phyloP scores from a whole-genome alignment of 2,797 vertebrate genomes.

The Falco concolor region DNA sequence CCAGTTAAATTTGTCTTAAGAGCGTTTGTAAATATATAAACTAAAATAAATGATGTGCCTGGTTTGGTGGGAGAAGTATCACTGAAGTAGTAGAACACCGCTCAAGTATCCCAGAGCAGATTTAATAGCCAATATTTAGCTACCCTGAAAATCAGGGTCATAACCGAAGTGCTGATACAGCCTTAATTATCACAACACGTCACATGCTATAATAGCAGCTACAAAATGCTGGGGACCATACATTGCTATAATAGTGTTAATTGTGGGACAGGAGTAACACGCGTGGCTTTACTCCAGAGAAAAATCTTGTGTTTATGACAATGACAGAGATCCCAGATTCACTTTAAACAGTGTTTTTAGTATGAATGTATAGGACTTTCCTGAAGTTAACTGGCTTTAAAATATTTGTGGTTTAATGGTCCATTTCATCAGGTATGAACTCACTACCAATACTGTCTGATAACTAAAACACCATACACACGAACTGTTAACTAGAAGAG shows the following conservation, averaged over 20 bases:
- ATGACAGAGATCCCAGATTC: not conserved
- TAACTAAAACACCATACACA: constrained; percentile 10
- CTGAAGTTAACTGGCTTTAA: constrained; percentile 57
- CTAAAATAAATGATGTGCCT: constrained; percentile 38
- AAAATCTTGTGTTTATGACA: not conserved
- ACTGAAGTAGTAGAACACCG: not conserved
- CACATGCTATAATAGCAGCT: not conserved
- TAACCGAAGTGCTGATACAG: constrained; percentile 17
- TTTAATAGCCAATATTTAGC: not conserved
- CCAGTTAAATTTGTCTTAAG: constrained; percentile 51
- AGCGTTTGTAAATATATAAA: constrained; percentile 28
- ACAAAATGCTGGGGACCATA: constrained; percentile 12
- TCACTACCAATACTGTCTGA: constrained; percentile 28
- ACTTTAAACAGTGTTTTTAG: constrained; percentile 42
- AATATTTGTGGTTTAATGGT: constrained; percentile 39
- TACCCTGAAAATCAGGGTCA: not conserved
- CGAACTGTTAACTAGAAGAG: constrained; percentile 15
- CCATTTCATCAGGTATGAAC: constrained; percentile 17
- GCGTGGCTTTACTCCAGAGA: not conserved
- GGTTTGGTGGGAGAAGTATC: constrained; percentile 11
- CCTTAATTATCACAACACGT: not conserved
- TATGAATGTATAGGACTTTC: constrained; percentile 50
- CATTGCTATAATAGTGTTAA: not conserved
- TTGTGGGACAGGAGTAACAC: not conserved
- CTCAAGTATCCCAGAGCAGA: constrained; percentile 4